Conservation (phyloP, 2,113 vertebrate genomes). For the Rhagologus leucostigma region DNA sequence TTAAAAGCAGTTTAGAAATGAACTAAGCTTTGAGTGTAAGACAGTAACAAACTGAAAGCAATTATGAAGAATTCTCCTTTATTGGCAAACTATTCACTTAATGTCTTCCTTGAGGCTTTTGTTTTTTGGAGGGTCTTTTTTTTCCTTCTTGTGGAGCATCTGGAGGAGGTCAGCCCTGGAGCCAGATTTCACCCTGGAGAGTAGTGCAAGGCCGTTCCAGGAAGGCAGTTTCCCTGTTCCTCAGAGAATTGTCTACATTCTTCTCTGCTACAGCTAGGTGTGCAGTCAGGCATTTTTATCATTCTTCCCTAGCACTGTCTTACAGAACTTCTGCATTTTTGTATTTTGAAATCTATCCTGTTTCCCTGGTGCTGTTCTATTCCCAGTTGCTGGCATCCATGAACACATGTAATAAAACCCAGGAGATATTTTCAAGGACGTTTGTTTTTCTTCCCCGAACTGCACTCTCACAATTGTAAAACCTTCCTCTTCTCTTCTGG, state of each 20-base stretch:
- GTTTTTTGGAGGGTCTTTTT: not conserved
- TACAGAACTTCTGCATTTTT: not conserved
- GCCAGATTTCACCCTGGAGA: not conserved
- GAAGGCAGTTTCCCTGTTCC: not conserved
- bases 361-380: not conserved
- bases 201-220: not conserved
- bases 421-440: conserved; percentile 38
- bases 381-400: not conserved
- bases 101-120: not conserved
- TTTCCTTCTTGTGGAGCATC: not conserved
- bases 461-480: conserved; percentile 8
- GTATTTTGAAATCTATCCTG: not conserved
- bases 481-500: not conserved
- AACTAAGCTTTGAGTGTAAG: not conserved
- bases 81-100: not conserved
- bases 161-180: not conserved
- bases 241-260: conserved; percentile 16
- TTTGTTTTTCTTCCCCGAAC: not conserved
- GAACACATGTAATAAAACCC: not conserved
- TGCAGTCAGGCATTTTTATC: conserved; percentile 1
- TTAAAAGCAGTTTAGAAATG: not conserved
- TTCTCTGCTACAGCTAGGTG: conserved; percentile 8
- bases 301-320: not conserved
- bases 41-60: not conserved
- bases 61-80: not conserved